Evolutionary conservation across 2,113 vertebrate genomes (phyloP), one percentile per base, ranked within the genome.

Genomic region (Spizaetus ornatus): DNA sequence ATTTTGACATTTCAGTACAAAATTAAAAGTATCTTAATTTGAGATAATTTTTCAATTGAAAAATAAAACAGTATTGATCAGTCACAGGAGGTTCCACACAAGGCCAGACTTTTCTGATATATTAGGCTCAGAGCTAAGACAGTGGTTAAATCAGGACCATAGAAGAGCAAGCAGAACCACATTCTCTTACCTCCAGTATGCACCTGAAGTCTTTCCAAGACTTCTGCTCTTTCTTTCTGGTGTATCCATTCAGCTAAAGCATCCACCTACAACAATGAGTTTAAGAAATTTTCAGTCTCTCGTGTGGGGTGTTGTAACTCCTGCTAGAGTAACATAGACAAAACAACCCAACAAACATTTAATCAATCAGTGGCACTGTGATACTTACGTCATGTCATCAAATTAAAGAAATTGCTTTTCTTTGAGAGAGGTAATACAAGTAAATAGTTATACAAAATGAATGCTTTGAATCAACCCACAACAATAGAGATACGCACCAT

Each of bases 231-330:
- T 50, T 82, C 11, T 71, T 25, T 82, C n/a, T 58, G 16, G 18
- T 53, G 31, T 32, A 40, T 27, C 10, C 13, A 50, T 53, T 61
- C 38, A 74, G 13, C n/a, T 48, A 83, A 88, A 52, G 5, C 13
- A 80, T 32, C 22, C 13, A 34, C 27, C 34, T n/a, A 29, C 15
- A 71, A 16, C 2, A 82, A 29, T 6, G 4, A 38, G 3, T 81
- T 53, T 40, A n/a, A 62, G 31, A 82, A 16, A 29, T 79, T 76
- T 63, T 66, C 58, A 61, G 27, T 86, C 25, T 58, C 13, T 59
- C 0, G 0, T 45, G 16, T 61, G 27, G 3, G 17, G 1, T 6
- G 1, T 50, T n/a, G 34, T 63, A 21, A 67, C 21, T 82, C 9
- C 62, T 79, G 6, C 27, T 69, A 61, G 27, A 65, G 14, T 53